Evolutionary conservation across 2,888 invertebrate species (phyloP).

Genomic region (Tenthredo notha): DNA sequence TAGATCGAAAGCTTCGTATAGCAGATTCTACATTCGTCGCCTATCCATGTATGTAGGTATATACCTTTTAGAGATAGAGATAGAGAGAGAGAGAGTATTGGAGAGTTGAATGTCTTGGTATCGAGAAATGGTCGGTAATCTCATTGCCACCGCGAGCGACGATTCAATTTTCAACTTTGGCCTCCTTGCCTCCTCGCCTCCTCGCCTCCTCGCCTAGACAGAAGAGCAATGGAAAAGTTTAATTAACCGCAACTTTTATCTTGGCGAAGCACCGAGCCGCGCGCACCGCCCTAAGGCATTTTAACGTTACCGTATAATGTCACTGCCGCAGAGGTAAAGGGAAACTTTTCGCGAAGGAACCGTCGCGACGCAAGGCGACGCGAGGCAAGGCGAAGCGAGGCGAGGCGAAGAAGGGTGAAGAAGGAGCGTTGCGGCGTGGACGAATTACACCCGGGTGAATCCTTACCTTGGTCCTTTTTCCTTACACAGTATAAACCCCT

Average conservation of each 20-base stretch:
- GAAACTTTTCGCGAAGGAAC: slow-evolving; percentile 21
- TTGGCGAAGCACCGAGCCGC: slow-evolving; percentile 36
- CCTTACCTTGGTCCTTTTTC: slow-evolving; percentile 57
- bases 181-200: neutral
- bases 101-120: neutral
- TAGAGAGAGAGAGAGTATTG: neutral
- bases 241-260: slow-evolving; percentile 55
- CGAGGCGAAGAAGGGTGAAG: slow-evolving; percentile 29
- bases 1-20: neutral
- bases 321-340: slow-evolving; percentile 17
- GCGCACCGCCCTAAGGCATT: slow-evolving; percentile 23
- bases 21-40: neutral
- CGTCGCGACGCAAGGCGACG: neutral
- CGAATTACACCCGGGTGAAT: slow-evolving; percentile 46
- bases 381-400: no score
- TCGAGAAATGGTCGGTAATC: slow-evolving; percentile 34
- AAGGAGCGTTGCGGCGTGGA: slow-evolving; percentile 48
- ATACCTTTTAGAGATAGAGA: neutral
- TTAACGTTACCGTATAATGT: slow-evolving; percentile 49
- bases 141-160: slow-evolving; percentile 27
- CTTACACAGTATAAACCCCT: slow-evolving; percentile 54
- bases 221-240: slow-evolving; percentile 46
- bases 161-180: slow-evolving; percentile 52
- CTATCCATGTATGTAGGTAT: neutral
- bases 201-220: neutral